phyloP scores from a whole-genome alignment of 2,797 vertebrate species.

The Poeciliopsis gracilis region DNA sequence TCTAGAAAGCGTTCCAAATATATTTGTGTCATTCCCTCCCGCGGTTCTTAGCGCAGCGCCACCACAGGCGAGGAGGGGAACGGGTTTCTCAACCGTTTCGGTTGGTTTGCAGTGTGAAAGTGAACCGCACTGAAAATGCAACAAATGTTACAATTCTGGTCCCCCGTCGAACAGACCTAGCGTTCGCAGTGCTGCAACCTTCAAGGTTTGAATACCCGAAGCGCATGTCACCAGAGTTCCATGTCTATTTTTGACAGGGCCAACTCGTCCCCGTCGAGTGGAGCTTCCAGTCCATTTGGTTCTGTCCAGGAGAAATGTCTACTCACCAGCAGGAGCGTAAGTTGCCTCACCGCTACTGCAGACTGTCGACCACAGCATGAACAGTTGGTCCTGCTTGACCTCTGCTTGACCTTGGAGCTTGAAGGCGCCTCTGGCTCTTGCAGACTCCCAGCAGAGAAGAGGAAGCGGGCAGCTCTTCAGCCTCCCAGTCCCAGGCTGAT shows the following conservation, averaged over 20 bases:
- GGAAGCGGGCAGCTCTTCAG: constrained; percentile 53
- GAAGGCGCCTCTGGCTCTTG: constrained; percentile 12
- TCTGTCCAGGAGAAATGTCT: constrained; percentile 77
- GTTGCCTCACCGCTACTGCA: constrained; percentile 22
- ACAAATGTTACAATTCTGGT: no score
- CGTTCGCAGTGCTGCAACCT: neutral
- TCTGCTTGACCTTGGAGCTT: constrained; percentile 19
- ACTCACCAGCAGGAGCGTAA: constrained; percentile 68
- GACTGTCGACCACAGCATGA: neutral
- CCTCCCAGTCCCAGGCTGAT: constrained; percentile 57
- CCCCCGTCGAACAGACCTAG: neutral
- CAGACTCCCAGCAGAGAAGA: constrained; percentile 64
- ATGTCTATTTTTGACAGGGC: constrained; percentile 66
- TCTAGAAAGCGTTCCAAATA: no score
- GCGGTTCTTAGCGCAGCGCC: no score
- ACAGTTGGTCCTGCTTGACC: no score
- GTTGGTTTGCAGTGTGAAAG: no score
- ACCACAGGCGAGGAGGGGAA: no score
- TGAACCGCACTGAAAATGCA: no score
- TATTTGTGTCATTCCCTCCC: no score
- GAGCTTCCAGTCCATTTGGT: constrained; percentile 86
- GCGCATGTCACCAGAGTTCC: neutral
- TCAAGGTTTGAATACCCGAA: neutral
- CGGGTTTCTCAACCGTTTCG: no score
- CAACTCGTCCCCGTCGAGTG: constrained; percentile 89